Conservation (phyloP, 2,113 vertebrate genomes). For the Proteles cristata region DNA sequence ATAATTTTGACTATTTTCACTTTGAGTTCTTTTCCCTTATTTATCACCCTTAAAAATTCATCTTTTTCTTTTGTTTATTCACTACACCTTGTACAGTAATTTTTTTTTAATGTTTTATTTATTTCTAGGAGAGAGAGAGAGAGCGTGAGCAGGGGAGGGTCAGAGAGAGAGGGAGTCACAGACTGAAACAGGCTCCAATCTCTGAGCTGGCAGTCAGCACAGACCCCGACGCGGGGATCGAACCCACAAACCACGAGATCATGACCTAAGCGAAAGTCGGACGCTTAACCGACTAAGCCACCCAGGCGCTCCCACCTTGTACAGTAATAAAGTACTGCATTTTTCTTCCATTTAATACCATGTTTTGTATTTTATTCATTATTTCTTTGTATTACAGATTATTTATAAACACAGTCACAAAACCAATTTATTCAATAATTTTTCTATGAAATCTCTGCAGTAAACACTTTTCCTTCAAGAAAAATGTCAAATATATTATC, state of each 20-base stretch:
- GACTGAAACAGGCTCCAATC: too few species aligned
- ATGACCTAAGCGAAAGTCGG: too few species aligned
- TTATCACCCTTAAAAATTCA: neutral
- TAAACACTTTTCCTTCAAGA: constrained; percentile 2
- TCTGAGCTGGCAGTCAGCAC: too few species aligned
- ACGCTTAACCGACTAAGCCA: too few species aligned
- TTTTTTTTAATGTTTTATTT: too few species aligned
- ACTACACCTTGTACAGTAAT: neutral
- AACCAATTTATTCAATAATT: neutral
- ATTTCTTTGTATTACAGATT: constrained; percentile 20
- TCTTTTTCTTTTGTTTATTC: neutral
- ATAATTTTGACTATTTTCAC: neutral
- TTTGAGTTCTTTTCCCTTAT: neutral
- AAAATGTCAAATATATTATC: neutral
- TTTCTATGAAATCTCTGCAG: neutral
- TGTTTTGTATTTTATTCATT: neutral
- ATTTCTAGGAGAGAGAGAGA: too few species aligned
- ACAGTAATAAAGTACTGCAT: neutral
- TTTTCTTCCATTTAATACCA: constrained; percentile 4
- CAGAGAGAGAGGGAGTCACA: too few species aligned
- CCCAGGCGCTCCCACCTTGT: too few species aligned
- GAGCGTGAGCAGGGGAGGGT: too few species aligned
- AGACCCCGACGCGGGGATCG: too few species aligned
- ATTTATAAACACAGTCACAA: constrained; percentile 24
- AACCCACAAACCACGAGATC: too few species aligned